Evolutionary conservation across 2,888 invertebrate genomes (phyloP).

Genomic region (Caenorhabditis sp.): DNA sequence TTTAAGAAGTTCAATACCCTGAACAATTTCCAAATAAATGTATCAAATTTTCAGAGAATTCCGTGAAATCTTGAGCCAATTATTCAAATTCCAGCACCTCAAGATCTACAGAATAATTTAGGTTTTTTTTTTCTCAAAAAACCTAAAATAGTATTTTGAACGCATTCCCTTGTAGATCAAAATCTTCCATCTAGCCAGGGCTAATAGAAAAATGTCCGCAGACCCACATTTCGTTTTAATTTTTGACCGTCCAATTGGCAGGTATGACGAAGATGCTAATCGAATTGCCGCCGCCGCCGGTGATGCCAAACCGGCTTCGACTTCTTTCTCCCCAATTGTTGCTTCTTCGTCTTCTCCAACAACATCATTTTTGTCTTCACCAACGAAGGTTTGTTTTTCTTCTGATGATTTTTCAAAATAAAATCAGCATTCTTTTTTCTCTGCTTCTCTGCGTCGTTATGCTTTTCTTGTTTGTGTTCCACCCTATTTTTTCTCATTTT

Average conservation of each 20-base stretch:
- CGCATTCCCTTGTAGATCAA: no score
- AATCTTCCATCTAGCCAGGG: no score
- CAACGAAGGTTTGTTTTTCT: not conserved
- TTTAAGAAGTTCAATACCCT: no score
- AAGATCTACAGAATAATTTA: no score
- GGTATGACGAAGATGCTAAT: not conserved
- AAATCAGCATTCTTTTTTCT: not conserved
- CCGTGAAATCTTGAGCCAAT: no score
- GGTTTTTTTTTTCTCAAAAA: no score
- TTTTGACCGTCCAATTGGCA: constrained; percentile 2
- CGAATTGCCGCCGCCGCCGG: not conserved
- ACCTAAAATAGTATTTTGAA: no score
- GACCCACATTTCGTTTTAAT: not conserved
- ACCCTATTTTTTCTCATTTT: not conserved
- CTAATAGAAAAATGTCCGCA: not conserved
- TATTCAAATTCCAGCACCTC: no score
- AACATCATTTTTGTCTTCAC: not conserved
- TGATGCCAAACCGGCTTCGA: constrained; percentile 9
- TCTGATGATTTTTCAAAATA: not conserved
- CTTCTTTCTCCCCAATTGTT: not conserved
- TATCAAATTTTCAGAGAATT: no score
- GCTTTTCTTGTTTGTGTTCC: not conserved
- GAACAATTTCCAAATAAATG: no score
- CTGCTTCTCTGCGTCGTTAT: not conserved
- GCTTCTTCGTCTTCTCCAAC: not conserved